A percentile compares a stretch with the other conserved stretches of the same genome.
Conservation (phyloP, 1,140 invertebrate genomes). For the Drosophila lowei region DNA sequence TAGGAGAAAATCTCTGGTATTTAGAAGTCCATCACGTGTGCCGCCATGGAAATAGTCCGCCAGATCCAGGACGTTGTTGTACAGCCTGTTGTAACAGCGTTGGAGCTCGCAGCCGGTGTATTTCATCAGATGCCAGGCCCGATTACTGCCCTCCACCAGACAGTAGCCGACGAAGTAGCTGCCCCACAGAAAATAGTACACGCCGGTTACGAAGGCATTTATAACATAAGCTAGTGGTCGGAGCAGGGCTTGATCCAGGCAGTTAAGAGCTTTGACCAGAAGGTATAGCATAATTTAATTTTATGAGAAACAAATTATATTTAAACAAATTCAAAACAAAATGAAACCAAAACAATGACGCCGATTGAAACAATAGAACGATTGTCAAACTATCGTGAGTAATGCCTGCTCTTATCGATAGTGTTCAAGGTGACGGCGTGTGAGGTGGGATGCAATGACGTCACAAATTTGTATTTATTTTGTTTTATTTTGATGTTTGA, state of each 20-base stretch:
- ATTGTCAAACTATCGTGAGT: too few species aligned
- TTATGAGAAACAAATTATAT: conserved; percentile 4
- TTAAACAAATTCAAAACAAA: conserved; percentile 34
- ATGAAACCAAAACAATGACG: conserved; percentile 30
- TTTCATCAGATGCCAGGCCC: conserved; percentile 26
- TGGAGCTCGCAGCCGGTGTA: not conserved
- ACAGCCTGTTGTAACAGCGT: conserved; percentile 5
- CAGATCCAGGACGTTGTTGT: conserved; percentile 5
- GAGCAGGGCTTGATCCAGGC: conserved; percentile 37
- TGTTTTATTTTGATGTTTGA: too few species aligned
- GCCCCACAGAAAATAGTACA: conserved; percentile 53
- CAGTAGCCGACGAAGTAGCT: conserved; percentile 58
- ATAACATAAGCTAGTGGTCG: conserved; percentile 29
- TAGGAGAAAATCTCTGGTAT: not conserved
- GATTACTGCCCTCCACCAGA: conserved; percentile 28
- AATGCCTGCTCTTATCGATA: too few species aligned
- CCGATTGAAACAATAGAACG: too few species aligned
- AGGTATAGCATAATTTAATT: conserved; percentile 42
- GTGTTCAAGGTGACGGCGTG: too few species aligned
- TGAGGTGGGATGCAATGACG: too few species aligned
- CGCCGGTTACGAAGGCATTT: conserved; percentile 20
- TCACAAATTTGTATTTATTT: too few species aligned
- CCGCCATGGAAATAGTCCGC: conserved; percentile 39
- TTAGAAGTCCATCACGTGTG: conserved; percentile 12
- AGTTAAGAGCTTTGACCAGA: conserved; percentile 8